Percentiles rank a stretch among this genome's conserved stretches.
phyloP scores from a whole-genome alignment of 35 echinoderm and acorn worm species.

The Apostichopus japonicus region DNA sequence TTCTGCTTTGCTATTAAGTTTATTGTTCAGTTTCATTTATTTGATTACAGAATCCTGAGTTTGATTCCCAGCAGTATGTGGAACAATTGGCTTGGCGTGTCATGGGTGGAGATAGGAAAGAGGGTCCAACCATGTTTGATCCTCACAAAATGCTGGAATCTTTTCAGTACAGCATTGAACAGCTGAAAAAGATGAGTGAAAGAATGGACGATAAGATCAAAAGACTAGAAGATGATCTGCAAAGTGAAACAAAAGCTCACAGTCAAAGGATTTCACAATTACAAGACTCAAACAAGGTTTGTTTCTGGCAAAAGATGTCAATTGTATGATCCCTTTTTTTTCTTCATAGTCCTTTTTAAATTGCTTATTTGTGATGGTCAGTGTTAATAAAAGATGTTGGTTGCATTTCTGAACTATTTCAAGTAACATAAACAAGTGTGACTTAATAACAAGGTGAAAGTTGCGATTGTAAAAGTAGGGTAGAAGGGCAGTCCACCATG shows the following conservation, averaged over 20 bases:
- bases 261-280: constrained; percentile 82
- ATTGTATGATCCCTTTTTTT: constrained; percentile 22
- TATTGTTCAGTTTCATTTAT: background rate
- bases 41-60: constrained; percentile 78
- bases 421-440: no score
- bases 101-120: constrained; percentile 76
- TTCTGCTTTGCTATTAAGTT: no score
- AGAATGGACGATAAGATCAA: constrained; percentile 89
- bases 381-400: no score
- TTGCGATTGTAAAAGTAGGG: no score
- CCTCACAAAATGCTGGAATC: constrained; percentile 82
- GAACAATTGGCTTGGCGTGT: constrained; percentile 97
- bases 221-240: constrained; percentile 71
- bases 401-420: no score
- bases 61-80: constrained; percentile 93
- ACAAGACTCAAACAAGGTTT: constrained; percentile 93
- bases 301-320: constrained; percentile 55
- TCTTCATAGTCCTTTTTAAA: no score
- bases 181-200: constrained; percentile 74
- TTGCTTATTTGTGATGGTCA: no score
- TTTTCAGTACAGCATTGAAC: constrained; percentile 91
- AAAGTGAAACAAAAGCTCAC: constrained; percentile 80
- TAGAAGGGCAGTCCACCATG: no score
- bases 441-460: no score
- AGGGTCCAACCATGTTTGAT: constrained; percentile 85